phyloP scores from a whole-genome alignment of 2,888 invertebrate species.

The Hermaeophaga mercurialis region DNA sequence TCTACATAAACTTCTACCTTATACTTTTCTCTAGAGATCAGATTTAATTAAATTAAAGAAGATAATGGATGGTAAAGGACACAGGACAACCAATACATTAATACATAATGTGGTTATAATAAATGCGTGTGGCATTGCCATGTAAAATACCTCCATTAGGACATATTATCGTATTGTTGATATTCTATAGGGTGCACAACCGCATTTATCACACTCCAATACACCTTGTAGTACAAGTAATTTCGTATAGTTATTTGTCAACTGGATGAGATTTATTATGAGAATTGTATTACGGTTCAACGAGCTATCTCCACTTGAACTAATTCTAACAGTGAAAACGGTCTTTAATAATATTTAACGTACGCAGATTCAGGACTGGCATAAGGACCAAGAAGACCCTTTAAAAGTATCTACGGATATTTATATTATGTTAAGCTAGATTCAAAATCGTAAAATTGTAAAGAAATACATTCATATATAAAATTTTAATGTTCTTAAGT shows the following conservation, averaged over 20 bases:
- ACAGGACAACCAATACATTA: neutral
- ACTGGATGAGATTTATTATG: slow-evolving; percentile 48
- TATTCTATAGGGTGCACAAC: slow-evolving; percentile 44
- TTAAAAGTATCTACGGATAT: too few species aligned
- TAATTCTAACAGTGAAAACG: slow-evolving; percentile 26
- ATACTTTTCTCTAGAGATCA: too few species aligned
- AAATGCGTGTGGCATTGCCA: slow-evolving; percentile 45
- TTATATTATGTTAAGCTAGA: too few species aligned
- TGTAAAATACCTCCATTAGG: slow-evolving; percentile 47
- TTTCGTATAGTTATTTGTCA: slow-evolving; percentile 47
- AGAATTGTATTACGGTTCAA: slow-evolving; percentile 41
- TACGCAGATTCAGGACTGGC: slow-evolving; percentile 12
- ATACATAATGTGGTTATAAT: slow-evolving; percentile 36
- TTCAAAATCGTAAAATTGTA: too few species aligned
- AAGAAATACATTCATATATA: too few species aligned
- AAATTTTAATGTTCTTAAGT: too few species aligned
- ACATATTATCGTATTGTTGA: slow-evolving; percentile 48
- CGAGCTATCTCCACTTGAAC: slow-evolving; percentile 37
- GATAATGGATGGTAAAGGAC: slow-evolving; percentile 4
- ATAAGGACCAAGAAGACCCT: too few species aligned
- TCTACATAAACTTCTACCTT: too few species aligned
- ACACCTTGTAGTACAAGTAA: slow-evolving; percentile 41
- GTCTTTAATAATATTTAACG: slow-evolving; percentile 28
- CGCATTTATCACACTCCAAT: slow-evolving; percentile 47
- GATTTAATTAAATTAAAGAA: slow-evolving; percentile 19